Percentiles rank a stretch among this genome's conserved stretches.
Conservation (phyloP, 2,797 vertebrate species). For the Cynopterus sphinx region DNA sequence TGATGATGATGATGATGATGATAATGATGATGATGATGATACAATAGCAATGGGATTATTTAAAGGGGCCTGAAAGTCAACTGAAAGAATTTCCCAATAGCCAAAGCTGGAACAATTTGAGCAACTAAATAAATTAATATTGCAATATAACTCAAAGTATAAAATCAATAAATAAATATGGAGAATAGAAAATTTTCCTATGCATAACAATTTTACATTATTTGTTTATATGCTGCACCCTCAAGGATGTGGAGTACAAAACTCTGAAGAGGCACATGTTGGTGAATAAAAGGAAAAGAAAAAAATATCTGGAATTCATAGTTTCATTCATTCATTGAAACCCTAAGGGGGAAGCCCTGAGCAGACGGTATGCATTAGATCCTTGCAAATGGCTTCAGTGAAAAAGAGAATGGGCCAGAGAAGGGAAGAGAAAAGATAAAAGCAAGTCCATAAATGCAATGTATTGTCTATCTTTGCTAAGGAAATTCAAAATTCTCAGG, state of each 20-base stretch:
- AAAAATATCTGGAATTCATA: neutral
- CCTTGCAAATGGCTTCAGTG: neutral
- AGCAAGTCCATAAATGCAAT: neutral
- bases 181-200: neutral
- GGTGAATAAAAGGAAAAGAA: neutral
- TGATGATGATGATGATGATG: too few relatives aligned
- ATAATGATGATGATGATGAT: neutral
- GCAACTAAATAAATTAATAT: neutral
- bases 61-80: neutral
- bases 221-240: neutral
- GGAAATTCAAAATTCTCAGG: neutral
- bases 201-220: neutral
- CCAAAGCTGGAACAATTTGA: neutral
- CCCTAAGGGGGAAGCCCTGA: neutral
- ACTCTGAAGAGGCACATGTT: neutral
- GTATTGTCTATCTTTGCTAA: neutral
- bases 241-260: neutral
- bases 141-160: neutral
- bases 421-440: neutral
- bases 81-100: neutral
- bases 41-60: neutral
- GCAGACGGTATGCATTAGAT: neutral
- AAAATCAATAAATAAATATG: neutral
- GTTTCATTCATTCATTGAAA: neutral
- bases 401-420: neutral